Base-by-base conservation (phyloP, 2,113 vertebrate species). In the Triplophysa rosa region DNA sequence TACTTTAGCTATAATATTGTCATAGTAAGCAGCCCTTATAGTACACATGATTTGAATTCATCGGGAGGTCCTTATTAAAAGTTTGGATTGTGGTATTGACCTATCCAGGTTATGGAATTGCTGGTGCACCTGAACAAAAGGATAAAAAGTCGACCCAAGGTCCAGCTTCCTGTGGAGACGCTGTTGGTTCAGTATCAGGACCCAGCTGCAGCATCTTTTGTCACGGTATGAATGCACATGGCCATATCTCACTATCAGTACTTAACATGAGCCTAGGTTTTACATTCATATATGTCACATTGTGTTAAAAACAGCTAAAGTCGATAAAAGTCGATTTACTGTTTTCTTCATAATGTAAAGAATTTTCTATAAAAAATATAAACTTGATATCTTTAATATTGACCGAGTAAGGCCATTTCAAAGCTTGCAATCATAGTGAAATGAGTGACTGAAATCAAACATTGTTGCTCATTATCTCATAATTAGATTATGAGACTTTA, bases 151-250 rank as follows among this genome's bases (percentile, higher is more conserved):
- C 90, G 98, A 29, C 96, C 97, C 26, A 97, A 94, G 92, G 96
- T 99, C 84, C 97, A 99, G 61, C 93, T 99, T 12, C 98, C 98
- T 1, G 97, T 99, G 59, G 98, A 99, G 90, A 99, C 98, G 0
- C 89, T 99, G 26, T 86, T 99, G 80, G 96, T 99, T 65, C 98
- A 99, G 59, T 99, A 99, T 87, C 98, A 99, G 85, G 98, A 99
- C 88, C 98, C 98, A 78, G 93, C 97, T 40, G 98, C 98, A 0
- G 95, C 97, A 26, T 98, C 97, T 65, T 99, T 99, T 89, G 98
- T 99, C 77, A 99, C 98, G 45, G 98, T 99, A 89, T 59, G 67
- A 67, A 54, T 1, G 13, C 59, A 71, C 14, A 29, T 45, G 4
- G n/a, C 11, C 67, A 63, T 19, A 67, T 58, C 21, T 40, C 49